Conservation (phyloP, 2,113 vertebrate species). For the Bos indicus region DNA sequence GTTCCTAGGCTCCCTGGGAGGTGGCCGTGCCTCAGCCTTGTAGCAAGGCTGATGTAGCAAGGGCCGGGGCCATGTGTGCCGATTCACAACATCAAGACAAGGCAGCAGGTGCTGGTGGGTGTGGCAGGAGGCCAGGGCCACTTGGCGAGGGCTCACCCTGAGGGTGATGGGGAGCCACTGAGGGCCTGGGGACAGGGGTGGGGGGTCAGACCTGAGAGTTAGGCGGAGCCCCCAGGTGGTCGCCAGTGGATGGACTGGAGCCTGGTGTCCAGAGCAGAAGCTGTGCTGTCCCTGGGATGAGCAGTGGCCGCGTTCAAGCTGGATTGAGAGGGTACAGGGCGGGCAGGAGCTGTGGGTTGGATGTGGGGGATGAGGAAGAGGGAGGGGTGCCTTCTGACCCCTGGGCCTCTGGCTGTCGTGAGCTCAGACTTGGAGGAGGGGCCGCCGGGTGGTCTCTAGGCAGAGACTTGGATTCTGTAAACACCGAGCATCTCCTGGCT, state of each 20-base stretch:
- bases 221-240: background rate
- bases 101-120: too few relatives aligned
- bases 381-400: background rate
- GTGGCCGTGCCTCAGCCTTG: background rate
- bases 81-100: background rate
- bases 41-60: background rate
- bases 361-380: background rate
- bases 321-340: background rate
- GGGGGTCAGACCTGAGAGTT: background rate
- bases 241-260: background rate
- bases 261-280: background rate
- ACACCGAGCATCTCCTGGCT: background rate
- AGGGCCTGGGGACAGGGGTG: background rate
- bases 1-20: background rate
- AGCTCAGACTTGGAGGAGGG: background rate
- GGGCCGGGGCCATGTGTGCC: background rate
- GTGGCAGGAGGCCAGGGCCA: background rate
- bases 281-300: background rate
- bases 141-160: background rate
- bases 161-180: background rate
- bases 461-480: fast-evolving
- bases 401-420: background rate
- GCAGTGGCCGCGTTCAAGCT: background rate
- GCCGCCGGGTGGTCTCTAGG: background rate
- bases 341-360: background rate